phyloP scores from a whole-genome alignment of 2,797 vertebrate species.

The Pseudochirops cupreus region DNA sequence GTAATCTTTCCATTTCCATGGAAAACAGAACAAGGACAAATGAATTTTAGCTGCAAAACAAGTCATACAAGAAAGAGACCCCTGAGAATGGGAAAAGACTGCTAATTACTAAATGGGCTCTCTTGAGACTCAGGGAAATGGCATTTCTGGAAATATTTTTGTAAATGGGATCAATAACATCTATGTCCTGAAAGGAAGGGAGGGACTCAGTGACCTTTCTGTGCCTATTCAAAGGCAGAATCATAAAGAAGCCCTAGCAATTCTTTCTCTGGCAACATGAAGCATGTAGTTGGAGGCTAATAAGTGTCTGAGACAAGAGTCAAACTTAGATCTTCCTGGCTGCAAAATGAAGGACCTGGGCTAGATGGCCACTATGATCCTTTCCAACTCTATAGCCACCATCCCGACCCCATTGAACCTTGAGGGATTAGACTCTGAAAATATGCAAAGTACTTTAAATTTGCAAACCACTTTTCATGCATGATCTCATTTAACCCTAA shows the following conservation, averaged over 20 bases:
- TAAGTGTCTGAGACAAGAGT: neutral
- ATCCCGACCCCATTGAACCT: neutral
- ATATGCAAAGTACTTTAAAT: neutral
- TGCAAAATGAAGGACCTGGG: neutral
- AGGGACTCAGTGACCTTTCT: conserved; percentile 72
- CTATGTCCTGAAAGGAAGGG: conserved; percentile 59
- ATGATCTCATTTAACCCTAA: neutral
- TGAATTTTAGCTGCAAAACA: conserved; percentile 69
- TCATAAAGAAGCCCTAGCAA: conserved; percentile 34
- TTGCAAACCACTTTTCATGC: neutral
- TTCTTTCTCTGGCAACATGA: conserved; percentile 40
- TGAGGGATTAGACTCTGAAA: neutral
- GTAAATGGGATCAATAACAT: conserved; percentile 69
- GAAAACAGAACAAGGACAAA: conserved; percentile 53
- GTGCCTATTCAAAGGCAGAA: conserved; percentile 47
- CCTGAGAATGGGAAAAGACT: conserved; percentile 52
- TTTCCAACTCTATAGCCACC: neutral
- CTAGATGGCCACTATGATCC: neutral
- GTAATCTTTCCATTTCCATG: conserved; percentile 47
- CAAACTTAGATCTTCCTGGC: neutral
- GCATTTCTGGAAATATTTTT: conserved; percentile 50
- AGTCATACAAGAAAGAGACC: conserved; percentile 52
- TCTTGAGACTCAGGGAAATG: conserved; percentile 49
- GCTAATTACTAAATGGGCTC: conserved; percentile 52
- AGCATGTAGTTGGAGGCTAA: neutral